phyloP scores from a whole-genome alignment of 2,113 vertebrate species.

The Promerops cafer region DNA sequence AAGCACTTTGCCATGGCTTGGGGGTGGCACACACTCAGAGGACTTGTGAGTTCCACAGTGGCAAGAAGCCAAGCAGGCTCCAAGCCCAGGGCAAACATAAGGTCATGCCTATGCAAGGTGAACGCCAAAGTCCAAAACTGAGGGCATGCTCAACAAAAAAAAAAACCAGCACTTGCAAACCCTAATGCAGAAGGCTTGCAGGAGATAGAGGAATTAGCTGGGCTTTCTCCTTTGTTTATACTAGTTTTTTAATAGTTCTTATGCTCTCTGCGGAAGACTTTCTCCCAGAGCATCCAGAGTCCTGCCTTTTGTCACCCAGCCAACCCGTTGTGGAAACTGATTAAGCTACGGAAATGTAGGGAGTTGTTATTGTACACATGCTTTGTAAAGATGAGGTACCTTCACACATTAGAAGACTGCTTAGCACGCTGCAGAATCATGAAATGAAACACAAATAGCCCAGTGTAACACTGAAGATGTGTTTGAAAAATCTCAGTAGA shows the following conservation, averaged over 20 bases:
- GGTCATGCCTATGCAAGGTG: fast-evolving
- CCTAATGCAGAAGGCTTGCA: not conserved
- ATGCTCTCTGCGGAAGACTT: not conserved
- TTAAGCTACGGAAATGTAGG: not conserved
- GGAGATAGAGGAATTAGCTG: not conserved
- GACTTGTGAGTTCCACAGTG: not conserved
- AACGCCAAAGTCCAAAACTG: not conserved
- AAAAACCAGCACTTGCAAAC: not conserved
- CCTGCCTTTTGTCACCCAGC: not conserved
- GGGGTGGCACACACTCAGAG: not conserved
- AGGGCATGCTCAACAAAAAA: not conserved
- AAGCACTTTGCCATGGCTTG: not conserved
- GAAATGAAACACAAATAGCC: not conserved
- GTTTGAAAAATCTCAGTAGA: not conserved
- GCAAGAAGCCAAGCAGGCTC: not conserved
- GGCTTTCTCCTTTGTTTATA: not conserved
- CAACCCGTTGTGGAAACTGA: not conserved
- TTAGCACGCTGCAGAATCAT: not conserved
- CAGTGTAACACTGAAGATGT: not conserved
- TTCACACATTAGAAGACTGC: not conserved
- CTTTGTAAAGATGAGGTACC: not conserved
- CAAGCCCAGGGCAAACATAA: fast-evolving
- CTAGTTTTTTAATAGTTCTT: not conserved
- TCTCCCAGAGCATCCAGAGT: not conserved
- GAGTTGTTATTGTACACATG: not conserved